Evolutionary conservation across 2,797 vertebrate genomes (phyloP).

Genomic region (Melanotaenia parkinsoni): DNA sequence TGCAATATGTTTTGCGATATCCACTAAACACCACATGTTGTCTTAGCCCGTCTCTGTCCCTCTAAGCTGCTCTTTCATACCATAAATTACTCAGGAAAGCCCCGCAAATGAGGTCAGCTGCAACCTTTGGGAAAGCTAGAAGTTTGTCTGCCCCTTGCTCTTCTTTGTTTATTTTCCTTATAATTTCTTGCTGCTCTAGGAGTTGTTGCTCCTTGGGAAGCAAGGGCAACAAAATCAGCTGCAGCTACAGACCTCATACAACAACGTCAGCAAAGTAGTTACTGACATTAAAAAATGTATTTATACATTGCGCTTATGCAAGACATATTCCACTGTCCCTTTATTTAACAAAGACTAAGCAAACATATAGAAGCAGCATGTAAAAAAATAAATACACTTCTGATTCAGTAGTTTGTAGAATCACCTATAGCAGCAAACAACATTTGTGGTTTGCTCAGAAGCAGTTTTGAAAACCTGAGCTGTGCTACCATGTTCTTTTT

Average conservation of each 20-base stretch:
- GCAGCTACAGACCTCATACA: conserved; percentile 17
- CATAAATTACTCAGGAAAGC: conserved; percentile 23
- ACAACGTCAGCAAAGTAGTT: conserved; percentile 41
- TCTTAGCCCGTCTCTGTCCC: conserved; percentile 8
- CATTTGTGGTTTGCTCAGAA: not conserved
- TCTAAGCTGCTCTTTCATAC: conserved; percentile 17
- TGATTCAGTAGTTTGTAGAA: no score
- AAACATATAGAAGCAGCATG: not conserved
- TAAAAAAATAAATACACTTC: no score
- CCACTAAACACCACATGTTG: conserved; percentile 24
- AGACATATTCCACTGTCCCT: not conserved
- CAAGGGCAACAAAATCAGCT: conserved; percentile 25
- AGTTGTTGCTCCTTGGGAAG: conserved; percentile 36
- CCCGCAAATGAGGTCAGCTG: conserved; percentile 35
- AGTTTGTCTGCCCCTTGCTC: conserved; percentile 33
- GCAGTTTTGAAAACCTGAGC: not conserved
- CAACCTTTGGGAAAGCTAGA: conserved; percentile 45
- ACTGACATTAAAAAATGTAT: conserved; percentile 13
- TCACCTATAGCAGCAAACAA: no score
- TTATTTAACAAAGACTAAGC: not conserved
- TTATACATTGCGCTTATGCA: not conserved
- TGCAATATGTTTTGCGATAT: conserved; percentile 30
- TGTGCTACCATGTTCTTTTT: not conserved
- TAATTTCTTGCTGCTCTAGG: conserved; percentile 54
- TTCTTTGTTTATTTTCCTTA: conserved; percentile 43